These are phyloP conservation scores for Apamea epomidion DNA, from an alignment of 2,888 invertebrate genomes.

Conservation along the genomic window DNA sequence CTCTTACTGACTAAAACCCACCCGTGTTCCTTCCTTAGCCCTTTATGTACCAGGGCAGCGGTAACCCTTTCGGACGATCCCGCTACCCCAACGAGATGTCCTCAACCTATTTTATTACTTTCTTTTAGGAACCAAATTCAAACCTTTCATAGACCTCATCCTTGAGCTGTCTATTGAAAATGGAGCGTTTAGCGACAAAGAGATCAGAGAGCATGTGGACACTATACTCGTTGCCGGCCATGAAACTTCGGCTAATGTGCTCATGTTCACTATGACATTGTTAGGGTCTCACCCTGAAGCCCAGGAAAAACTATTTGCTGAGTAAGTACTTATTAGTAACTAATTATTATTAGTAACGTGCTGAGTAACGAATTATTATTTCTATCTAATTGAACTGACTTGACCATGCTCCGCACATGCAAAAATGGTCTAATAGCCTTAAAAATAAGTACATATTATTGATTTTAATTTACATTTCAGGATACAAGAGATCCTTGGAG, in stretches of 20 bases:
- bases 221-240: constrained; percentile 91
- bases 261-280: constrained; percentile 82
- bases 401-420: background rate
- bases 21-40: too few relatives aligned
- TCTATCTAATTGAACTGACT: background rate
- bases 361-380: background rate
- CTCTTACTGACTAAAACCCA: too few relatives aligned
- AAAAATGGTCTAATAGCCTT: too few relatives aligned
- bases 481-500: constrained; percentile 75
- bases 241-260: constrained; percentile 85
- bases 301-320: constrained; percentile 79
- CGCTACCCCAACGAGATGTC: background rate
- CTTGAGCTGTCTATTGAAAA: constrained; percentile 86
- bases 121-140: constrained; percentile 78
- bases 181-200: constrained; percentile 84
- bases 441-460: too few relatives aligned
- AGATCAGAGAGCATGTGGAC: constrained; percentile 90
- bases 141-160: constrained; percentile 89
- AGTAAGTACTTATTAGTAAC: constrained; percentile 72
- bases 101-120: background rate
- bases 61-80: too few relatives aligned
- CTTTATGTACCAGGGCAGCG: too few relatives aligned
- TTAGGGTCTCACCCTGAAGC: constrained; percentile 83
- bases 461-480: constrained; percentile 58
- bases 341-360: background rate